These are phyloP conservation scores for Neoascia interrupta DNA, from an alignment of 2,888 invertebrate genomes.

Conservation along the genomic window DNA sequence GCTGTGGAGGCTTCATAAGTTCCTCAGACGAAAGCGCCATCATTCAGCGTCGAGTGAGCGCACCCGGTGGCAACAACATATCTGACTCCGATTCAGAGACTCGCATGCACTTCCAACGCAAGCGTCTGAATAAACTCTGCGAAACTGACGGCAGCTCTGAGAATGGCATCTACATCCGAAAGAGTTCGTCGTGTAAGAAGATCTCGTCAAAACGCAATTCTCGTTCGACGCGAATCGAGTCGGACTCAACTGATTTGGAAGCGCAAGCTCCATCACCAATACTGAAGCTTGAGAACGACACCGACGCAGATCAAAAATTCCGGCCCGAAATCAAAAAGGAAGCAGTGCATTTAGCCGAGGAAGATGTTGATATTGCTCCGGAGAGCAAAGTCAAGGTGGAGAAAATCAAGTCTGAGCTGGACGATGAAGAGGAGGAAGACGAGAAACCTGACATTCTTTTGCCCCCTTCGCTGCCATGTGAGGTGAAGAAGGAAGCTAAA, in stretches of 20 bases:
- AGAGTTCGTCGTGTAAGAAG: slow-evolving; percentile 80
- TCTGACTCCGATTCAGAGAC: slow-evolving; percentile 80
- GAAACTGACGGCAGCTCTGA: slow-evolving; percentile 79
- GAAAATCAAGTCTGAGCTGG: slow-evolving; percentile 51
- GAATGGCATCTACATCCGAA: slow-evolving; percentile 76
- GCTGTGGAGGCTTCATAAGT: slow-evolving; percentile 79
- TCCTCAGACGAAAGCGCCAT: slow-evolving; percentile 80
- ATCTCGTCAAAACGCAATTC: slow-evolving; percentile 84
- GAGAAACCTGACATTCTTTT: slow-evolving; percentile 21
- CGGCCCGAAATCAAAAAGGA: slow-evolving; percentile 84
- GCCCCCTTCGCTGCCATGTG: slow-evolving; percentile 50
- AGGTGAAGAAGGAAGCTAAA: slow-evolving; percentile 76
- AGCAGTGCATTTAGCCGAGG: slow-evolving; percentile 79
- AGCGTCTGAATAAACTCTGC: slow-evolving; percentile 79
- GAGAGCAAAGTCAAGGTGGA: slow-evolving; percentile 56
- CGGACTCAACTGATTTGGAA: slow-evolving; percentile 86
- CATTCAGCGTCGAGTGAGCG: slow-evolving; percentile 62
- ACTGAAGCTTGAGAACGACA: slow-evolving; percentile 69
- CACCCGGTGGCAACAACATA: slow-evolving; percentile 73
- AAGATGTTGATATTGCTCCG: slow-evolving; percentile 24
- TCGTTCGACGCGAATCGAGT: slow-evolving; percentile 85
- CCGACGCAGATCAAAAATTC: slow-evolving; percentile 76
- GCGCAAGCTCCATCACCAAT: slow-evolving; percentile 7
- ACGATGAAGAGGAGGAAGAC: slow-evolving; percentile 47
- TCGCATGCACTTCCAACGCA: slow-evolving; percentile 80